Evolutionary conservation across 2,113 vertebrate genomes (phyloP), one percentile per base, ranked within the genome.

Genomic region (Scophthalmus maximus): DNA sequence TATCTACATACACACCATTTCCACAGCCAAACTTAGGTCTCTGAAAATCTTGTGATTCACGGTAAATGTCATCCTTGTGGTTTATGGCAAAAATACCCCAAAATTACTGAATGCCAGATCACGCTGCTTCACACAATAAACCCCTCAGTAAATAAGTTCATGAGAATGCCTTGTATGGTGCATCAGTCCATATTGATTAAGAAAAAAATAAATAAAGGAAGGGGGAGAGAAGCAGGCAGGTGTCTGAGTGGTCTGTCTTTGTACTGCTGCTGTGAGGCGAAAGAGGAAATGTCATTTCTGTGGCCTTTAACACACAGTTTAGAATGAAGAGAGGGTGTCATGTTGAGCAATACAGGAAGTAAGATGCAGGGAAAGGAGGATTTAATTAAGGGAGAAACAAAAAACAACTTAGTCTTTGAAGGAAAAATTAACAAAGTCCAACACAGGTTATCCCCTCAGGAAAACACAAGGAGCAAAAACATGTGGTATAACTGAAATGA

Each of bases 281-380:
- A 38, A 30, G 38, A 38, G 18, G 32, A 59, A 74, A 74, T 66
- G 44, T 59, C 53, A 74, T 36, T 66, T 26, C 23, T 73, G 52
- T 65, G 30, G 60, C 52, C 52, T 73, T 73, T 73, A 36, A 64
- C 38, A 63, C 57, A 59, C 5, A 59, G n/a, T n/a, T n/a, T n/a
- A n/a, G n/a, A n/a, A n/a, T n/a, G n/a, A n/a, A n/a, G n/a, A n/a
- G n/a, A n/a, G n/a, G n/a, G n/a, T n/a, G n/a, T n/a, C n/a, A n/a
- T n/a, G n/a, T n/a, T n/a, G n/a, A n/a, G n/a, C n/a, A n/a, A n/a
- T n/a, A n/a, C n/a, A n/a, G n/a, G n/a, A n/a, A n/a, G n/a, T n/a
- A n/a, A n/a, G n/a, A n/a, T n/a, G n/a, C n/a, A n/a, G n/a, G n/a
- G n/a, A n/a, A n/a, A n/a, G n/a, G n/a, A n/a, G n/a, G n/a, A n/a